phyloP scores from a whole-genome alignment of 1,140 invertebrate genomes.

The Drosophila tsacasi region DNA sequence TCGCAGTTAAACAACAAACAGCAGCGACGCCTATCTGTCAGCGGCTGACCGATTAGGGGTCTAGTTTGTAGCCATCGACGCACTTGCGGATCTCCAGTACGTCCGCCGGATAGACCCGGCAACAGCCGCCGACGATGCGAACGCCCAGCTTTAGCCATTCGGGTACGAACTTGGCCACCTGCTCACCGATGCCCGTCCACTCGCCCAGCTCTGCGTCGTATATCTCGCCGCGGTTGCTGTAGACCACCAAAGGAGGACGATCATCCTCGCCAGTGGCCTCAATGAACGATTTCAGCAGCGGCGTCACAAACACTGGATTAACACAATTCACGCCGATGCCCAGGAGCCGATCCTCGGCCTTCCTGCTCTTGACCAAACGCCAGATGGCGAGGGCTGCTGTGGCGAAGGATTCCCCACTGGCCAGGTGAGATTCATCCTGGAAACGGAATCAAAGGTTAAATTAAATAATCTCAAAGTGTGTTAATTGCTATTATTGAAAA shows the following conservation, averaged over 20 bases:
- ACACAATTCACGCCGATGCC: constrained; percentile 96
- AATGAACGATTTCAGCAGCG: constrained; percentile 86
- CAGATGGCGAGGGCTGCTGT: constrained; percentile 84
- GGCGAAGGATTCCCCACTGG: constrained; percentile 91
- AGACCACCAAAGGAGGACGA: constrained; percentile 87
- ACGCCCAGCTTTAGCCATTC: constrained; percentile 90
- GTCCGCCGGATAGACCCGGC: constrained; percentile 89
- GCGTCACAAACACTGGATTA: constrained; percentile 87
- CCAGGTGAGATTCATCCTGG: constrained; percentile 88
- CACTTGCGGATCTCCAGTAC: constrained; percentile 86
- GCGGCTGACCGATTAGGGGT: constrained; percentile 30
- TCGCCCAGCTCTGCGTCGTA: constrained; percentile 86
- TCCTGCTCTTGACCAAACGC: constrained; percentile 87
- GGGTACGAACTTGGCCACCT: constrained; percentile 87
- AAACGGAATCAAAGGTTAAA: background rate
- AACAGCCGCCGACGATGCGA: constrained; percentile 92
- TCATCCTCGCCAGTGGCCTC: constrained; percentile 18
- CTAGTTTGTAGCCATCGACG: constrained; percentile 75
- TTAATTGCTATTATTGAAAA: too few relatives aligned
- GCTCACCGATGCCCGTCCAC: constrained; percentile 86
- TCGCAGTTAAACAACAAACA: constrained; percentile 23
- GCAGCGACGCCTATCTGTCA: constrained; percentile 32
- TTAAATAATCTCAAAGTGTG: background rate
- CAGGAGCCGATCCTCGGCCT: constrained; percentile 87
- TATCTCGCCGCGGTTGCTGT: constrained; percentile 90